Percentiles rank a stretch among this genome's conserved stretches.
Conservation (phyloP, 2,888 invertebrate genomes). For the Operophtera brumata region DNA sequence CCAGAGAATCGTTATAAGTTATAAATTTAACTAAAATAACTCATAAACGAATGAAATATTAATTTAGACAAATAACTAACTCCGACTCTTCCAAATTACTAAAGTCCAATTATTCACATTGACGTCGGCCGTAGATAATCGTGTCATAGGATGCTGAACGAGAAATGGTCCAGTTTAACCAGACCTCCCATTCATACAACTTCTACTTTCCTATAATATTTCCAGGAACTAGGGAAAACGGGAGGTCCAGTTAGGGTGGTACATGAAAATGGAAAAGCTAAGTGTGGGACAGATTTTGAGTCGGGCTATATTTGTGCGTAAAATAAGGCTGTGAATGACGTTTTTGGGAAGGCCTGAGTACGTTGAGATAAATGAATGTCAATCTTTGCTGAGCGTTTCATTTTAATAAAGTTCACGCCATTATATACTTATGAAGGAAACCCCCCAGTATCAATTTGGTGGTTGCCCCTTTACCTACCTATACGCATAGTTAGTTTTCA, state of each 20-base stretch:
- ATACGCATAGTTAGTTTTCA: no score
- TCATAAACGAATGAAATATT: slow-evolving; percentile 5
- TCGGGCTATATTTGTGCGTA: slow-evolving; percentile 63
- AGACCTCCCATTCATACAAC: slow-evolving; percentile 48
- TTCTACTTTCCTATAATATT: slow-evolving; percentile 32
- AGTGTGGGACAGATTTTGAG: slow-evolving; percentile 63
- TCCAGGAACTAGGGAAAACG: slow-evolving; percentile 28
- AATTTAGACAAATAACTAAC: slow-evolving; percentile 41
- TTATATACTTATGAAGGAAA: neutral
- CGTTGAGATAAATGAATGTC: slow-evolving; percentile 44
- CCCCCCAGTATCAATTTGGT: neutral
- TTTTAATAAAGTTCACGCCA: slow-evolving; percentile 9
- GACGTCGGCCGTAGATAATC: slow-evolving; percentile 77
- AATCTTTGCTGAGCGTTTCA: slow-evolving; percentile 28
- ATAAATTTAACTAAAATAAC: neutral
- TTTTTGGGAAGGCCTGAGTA: slow-evolving; percentile 42
- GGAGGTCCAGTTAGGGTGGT: slow-evolving; percentile 41
- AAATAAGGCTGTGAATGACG: slow-evolving; percentile 66
- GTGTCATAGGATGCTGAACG: slow-evolving; percentile 72
- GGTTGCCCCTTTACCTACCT: no score
- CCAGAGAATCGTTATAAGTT: neutral
- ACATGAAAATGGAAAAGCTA: slow-evolving; percentile 57
- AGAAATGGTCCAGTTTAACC: slow-evolving; percentile 51
- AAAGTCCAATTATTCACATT: slow-evolving; percentile 79
- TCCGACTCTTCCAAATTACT: slow-evolving; percentile 54